These are phyloP conservation scores for Tiphia femorata DNA, from an alignment of 2,888 invertebrate genomes.

Conservation along the genomic window DNA sequence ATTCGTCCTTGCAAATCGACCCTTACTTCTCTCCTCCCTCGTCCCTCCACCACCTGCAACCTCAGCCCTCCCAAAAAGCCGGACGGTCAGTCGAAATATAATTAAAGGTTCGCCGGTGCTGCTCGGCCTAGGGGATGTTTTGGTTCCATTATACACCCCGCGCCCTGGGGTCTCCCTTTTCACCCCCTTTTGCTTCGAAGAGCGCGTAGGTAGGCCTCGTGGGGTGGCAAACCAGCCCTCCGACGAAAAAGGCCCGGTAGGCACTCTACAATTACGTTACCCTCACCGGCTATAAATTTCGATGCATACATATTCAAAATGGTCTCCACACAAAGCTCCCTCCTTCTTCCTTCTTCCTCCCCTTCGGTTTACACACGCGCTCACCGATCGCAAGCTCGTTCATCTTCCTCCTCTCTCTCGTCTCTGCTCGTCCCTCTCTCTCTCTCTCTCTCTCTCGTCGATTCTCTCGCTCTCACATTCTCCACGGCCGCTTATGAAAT, in stretches of 20 bases:
- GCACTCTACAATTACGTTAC: slow-evolving; percentile 56
- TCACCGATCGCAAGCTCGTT: not conserved
- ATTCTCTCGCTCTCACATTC: slow-evolving; percentile 17
- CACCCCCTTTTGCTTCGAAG: not conserved
- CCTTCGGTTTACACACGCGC: slow-evolving; percentile 8
- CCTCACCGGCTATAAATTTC: slow-evolving; percentile 61
- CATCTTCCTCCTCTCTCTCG: not conserved
- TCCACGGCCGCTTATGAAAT: slow-evolving; percentile 60
- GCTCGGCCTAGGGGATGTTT: slow-evolving; percentile 62
- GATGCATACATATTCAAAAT: slow-evolving; percentile 65
- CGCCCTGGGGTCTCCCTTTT: not conserved
- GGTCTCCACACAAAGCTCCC: not conserved
- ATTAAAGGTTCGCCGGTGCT: slow-evolving; percentile 58
- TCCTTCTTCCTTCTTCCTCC: not conserved
- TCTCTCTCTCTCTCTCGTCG: slow-evolving; percentile 9
- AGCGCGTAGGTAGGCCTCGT: not conserved
- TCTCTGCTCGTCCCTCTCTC: not conserved
- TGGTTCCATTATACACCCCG: slow-evolving; percentile 60
- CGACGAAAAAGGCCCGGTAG: slow-evolving; percentile 31
- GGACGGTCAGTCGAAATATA: slow-evolving; percentile 44
- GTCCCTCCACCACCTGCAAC: not conserved
- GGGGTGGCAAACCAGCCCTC: slow-evolving; percentile 9
- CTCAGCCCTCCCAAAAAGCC: no score
- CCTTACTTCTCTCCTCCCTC: not conserved
- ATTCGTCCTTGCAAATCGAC: not conserved